phyloP scores from a whole-genome alignment of 2,888 invertebrate genomes.

The Andrena bicolor region DNA sequence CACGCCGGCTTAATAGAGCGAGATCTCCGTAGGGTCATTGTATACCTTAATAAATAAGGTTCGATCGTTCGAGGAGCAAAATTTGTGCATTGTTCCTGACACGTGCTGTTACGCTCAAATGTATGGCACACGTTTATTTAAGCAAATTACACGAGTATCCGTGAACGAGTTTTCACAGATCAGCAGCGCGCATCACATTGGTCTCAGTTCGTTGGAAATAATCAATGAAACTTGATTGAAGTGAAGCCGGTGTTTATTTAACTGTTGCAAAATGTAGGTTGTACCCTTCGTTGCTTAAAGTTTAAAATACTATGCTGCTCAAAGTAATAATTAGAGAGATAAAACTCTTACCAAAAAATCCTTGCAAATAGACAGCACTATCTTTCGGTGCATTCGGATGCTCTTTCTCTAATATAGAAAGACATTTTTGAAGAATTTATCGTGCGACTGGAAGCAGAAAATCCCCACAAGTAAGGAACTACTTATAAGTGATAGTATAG shows the following conservation, averaged over 20 bases:
- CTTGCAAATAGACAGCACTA: too few relatives aligned
- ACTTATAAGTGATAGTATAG: too few relatives aligned
- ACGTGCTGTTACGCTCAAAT: conserved; percentile 66
- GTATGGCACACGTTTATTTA: conserved; percentile 37
- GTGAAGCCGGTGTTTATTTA: neutral
- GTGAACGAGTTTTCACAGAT: conserved; percentile 46
- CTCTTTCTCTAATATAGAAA: too few relatives aligned
- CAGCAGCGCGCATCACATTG: conserved; percentile 12
- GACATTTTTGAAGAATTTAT: too few relatives aligned
- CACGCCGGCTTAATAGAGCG: conserved; percentile 57
- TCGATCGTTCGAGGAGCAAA: conserved; percentile 69
- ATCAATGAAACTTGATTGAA: conserved; percentile 25
- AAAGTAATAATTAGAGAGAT: too few relatives aligned
- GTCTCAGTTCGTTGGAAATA: conserved; percentile 15
- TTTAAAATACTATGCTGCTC: too few relatives aligned
- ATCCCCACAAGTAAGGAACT: too few relatives aligned
- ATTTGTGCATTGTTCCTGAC: conserved; percentile 65
- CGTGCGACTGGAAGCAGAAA: too few relatives aligned
- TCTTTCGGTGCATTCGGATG: too few relatives aligned
- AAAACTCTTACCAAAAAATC: too few relatives aligned
- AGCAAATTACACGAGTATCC: conserved; percentile 45
- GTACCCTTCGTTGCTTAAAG: too few relatives aligned
- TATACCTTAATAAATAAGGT: conserved; percentile 71
- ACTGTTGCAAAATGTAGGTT: neutral
- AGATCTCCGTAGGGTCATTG: conserved; percentile 51